Conservation (phyloP, 2,888 invertebrate species). For the Tenthredo scrophulariae region DNA sequence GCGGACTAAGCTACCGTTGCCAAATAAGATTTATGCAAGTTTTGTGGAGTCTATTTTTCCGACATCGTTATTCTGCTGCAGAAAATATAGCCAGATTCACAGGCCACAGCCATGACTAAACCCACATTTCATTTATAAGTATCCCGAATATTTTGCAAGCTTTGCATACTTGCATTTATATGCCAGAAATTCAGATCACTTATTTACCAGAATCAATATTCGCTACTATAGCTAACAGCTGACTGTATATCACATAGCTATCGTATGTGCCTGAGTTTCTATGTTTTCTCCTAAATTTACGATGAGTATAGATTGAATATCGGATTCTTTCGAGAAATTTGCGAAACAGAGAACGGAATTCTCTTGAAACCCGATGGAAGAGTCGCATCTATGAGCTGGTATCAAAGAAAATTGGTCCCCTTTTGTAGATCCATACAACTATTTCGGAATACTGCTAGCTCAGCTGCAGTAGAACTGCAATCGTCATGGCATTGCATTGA, state of each 20-base stretch:
- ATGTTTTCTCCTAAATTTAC: neutral
- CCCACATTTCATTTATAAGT: constrained; percentile 15
- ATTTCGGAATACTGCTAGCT: constrained; percentile 1
- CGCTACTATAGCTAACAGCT: neutral
- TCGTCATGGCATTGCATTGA: neutral
- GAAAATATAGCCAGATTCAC: neutral
- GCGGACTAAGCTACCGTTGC: neutral
- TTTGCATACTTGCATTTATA: neutral
- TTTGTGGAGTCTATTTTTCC: neutral
- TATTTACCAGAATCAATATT: neutral
- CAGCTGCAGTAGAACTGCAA: neutral
- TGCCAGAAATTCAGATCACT: neutral
- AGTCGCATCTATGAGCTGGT: neutral
- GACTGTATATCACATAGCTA: neutral
- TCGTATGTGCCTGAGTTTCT: neutral
- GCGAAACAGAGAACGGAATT: neutral
- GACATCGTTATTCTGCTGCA: constrained; percentile 15
- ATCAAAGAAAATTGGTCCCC: neutral
- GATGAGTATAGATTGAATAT: neutral
- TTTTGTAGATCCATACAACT: neutral
- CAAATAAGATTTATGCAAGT: constrained; percentile 31
- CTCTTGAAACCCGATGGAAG: neutral
- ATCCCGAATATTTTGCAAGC: neutral
- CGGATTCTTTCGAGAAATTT: neutral
- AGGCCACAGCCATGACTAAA: neutral